Conservation (phyloP, 2,797 vertebrate genomes). For the Crenuchus spilurus region DNA sequence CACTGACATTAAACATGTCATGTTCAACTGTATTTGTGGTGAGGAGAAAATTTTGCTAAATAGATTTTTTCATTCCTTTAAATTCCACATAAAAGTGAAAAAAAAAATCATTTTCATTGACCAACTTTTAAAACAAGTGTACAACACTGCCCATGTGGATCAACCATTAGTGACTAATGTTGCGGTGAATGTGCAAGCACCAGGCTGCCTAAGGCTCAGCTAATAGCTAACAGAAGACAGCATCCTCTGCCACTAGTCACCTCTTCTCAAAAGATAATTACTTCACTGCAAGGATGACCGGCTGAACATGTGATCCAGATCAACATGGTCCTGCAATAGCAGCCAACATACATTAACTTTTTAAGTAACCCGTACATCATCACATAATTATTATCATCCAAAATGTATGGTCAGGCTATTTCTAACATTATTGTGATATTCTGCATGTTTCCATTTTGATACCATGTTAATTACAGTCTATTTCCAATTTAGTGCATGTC, state of each 20-base stretch:
- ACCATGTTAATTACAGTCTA: neutral
- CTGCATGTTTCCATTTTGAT: neutral
- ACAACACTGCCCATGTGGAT: neutral
- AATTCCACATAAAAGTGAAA: neutral
- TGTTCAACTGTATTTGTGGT: too few species aligned
- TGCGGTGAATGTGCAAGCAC: neutral
- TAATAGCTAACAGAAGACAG: conserved; percentile 6
- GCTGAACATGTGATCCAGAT: neutral
- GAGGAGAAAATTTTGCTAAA: too few species aligned
- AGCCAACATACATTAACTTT: neutral
- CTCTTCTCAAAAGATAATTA: conserved; percentile 8
- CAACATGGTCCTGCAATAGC: neutral
- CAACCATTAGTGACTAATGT: conserved; percentile 7
- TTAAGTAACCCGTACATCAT: too few species aligned
- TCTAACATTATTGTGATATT: neutral
- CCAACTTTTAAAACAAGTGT: neutral
- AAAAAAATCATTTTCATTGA: neutral
- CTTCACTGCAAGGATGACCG: neutral
- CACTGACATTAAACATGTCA: too few species aligned
- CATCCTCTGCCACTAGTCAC: conserved; percentile 2
- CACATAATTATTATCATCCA: neutral
- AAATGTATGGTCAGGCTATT: neutral
- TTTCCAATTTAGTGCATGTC: neutral
- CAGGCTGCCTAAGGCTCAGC: neutral
- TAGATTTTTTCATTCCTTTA: too few species aligned